Evolutionary conservation across 2,888 invertebrate species (phyloP).

Genomic region (Dicyrtoma fusca): DNA sequence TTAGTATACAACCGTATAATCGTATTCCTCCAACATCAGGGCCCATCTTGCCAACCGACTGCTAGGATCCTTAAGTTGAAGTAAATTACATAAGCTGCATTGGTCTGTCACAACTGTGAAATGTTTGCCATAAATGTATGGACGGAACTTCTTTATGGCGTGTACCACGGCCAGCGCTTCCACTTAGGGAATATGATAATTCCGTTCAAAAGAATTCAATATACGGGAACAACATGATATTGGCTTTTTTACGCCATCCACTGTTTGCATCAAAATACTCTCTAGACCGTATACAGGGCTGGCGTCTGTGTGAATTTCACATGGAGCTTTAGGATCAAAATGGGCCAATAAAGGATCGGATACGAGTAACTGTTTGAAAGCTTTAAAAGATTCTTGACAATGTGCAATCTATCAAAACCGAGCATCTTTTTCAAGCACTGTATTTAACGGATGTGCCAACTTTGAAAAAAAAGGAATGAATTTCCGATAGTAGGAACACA

Average conservation of each 20-base stretch:
- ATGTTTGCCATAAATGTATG: constrained; percentile 49
- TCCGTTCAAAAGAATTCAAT: constrained; percentile 41
- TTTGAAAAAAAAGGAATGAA: constrained; percentile 25
- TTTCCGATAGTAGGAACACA: constrained; percentile 45
- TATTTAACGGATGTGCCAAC: constrained; percentile 25
- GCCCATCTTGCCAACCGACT: constrained; percentile 49
- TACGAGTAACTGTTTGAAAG: neutral
- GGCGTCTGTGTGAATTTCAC: constrained; percentile 28
- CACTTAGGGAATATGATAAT: constrained; percentile 44
- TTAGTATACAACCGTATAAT: constrained; percentile 42
- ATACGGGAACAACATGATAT: constrained; percentile 6
- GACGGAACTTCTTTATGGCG: constrained; percentile 51
- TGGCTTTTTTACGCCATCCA: neutral
- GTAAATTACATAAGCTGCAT: constrained; percentile 42
- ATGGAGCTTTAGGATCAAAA: neutral
- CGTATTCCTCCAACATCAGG: constrained; percentile 42
- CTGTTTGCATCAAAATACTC: neutral
- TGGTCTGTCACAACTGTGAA: constrained; percentile 56
- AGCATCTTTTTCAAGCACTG: neutral
- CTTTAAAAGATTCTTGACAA: neutral
- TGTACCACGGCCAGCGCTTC: constrained; percentile 53
- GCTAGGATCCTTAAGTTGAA: constrained; percentile 37
- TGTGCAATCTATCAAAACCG: constrained; percentile 11
- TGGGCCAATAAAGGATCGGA: constrained; percentile 4
- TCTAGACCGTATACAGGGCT: neutral